Base-by-base conservation (phyloP, 2,113 vertebrate species). In the Recurvirostra avosetta region DNA sequence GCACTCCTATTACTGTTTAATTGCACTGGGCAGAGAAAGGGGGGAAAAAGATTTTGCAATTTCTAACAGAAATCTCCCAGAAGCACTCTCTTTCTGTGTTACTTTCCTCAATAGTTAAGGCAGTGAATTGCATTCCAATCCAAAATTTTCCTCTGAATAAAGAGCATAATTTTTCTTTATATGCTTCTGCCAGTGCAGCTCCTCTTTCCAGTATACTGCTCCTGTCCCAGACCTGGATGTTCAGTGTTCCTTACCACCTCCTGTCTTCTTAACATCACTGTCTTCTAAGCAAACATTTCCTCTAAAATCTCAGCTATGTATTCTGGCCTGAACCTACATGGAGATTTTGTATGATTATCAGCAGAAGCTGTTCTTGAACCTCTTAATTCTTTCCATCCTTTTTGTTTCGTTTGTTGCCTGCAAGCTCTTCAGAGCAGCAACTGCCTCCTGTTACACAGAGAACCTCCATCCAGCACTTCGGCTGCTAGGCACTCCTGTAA, bases 1-100 rank as follows among this genome's bases (percentile, higher is more conserved):
- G 15, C 89, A 70, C 94, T 94, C 92, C 96, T 96, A 91, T 97
- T 97, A 96, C 97, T 95, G 85, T 96, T 96, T 97, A 96, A 98
- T 97, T 96, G 97, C 81, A 53, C 25, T 95, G 91, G 93, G 93
- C 86, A 94, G 89, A 91, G 93, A 96, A 83, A 95, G 96, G 91
- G 50, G 87, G 86, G 95, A 62, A 92, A 95, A 97, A 94, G 61
- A 95, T 86, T 93, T 96, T 81, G 73, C 80, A 92, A 96, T 97
- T 97, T 97, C 45, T 36, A 96, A 62, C 13, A 87, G 89, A 90
- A 67, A 87, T 91, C 76, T 87, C 95, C 92, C 94, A 86, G 90
- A 94, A 82, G 70, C 77, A 90, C 95, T 73, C 86, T 84, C 67
- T 92, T 86, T 71, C 65, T 72, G 78, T 43, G 38, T 81, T 93